Percentiles rank a stretch among this genome's conserved stretches.
Conservation (phyloP, 2,113 vertebrate species). For the Irena cyanogastra region DNA sequence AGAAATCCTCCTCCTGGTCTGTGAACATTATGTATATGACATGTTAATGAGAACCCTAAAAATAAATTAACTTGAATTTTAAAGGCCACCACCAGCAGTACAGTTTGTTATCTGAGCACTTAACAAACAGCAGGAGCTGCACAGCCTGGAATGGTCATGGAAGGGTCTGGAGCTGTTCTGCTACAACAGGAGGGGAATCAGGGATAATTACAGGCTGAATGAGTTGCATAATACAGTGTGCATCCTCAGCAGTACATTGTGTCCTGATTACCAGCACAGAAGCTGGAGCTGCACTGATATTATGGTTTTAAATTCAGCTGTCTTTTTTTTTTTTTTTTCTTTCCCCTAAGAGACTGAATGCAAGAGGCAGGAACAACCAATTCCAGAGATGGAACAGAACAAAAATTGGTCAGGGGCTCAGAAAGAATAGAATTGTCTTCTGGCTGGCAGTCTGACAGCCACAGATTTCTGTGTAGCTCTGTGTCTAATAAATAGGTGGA, state of each 20-base stretch:
- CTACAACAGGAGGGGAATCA: slow-evolving; percentile 36
- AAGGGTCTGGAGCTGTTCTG: slow-evolving; percentile 44
- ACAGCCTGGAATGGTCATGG: not conserved
- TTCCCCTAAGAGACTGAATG: not conserved
- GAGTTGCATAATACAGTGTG: slow-evolving; percentile 48
- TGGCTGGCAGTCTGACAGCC: slow-evolving; percentile 2
- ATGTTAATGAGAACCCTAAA: not conserved
- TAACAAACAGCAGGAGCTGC: not conserved
- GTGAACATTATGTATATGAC: not conserved
- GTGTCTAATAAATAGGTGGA: slow-evolving; percentile 20
- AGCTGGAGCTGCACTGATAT: slow-evolving; percentile 43
- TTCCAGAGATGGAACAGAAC: not conserved
- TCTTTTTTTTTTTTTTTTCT: not conserved
- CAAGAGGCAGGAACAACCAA: not conserved
- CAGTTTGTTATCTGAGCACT: not conserved
- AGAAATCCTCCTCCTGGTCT: not conserved
- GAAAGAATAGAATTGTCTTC: slow-evolving; percentile 5
- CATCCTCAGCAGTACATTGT: slow-evolving; percentile 55
- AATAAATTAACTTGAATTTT: slow-evolving; percentile 39
- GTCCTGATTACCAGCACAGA: slow-evolving; percentile 43
- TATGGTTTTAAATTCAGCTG: slow-evolving; percentile 14
- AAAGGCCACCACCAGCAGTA: not conserved
- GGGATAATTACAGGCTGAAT: slow-evolving; percentile 70
- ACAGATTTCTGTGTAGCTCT: not conserved
- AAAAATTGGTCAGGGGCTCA: not conserved